Evolutionary conservation across 2,113 vertebrate species (phyloP), one percentile per base, ranked within the genome.

Genomic region (Chloebia gouldiae): DNA sequence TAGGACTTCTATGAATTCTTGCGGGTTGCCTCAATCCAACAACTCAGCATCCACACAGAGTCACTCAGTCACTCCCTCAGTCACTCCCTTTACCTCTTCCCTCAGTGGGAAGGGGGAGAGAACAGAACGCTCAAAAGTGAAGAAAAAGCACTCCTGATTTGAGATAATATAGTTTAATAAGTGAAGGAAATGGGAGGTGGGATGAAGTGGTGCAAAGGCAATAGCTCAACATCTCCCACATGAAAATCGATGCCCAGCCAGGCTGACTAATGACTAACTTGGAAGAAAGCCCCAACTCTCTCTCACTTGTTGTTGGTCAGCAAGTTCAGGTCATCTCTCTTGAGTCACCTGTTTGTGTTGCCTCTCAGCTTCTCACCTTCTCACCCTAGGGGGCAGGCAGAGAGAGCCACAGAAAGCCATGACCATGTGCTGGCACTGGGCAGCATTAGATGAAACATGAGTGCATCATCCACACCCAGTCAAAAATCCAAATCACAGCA

Each of bases 211-310:
- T 49, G 3, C 2, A 30, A 81, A 64, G 33, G 3, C 22, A 50
- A 22, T 30, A 6, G 22, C 5, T 68, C 13, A 77, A 25, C 11
- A 63, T 24, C 14, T 84, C 22, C 51, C 0, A 0, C 10, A 20
- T 59, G 59, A 35, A 61, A 28, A 60, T 10, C 0, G 0, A 35
- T 12, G n/a, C 9, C 25, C 22, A 53, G n/a, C 4, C 18, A 33
- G 22, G 44, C 23, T 63, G 31, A 63, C 8, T 21, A 81, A 30
- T 30, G 21, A 7, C 8, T 40, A 13, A 39, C 4, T 49, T 25
- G 10, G 31, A 91, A 53, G 39, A 73, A 63, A 81, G 7, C 2
- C 10, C 16, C 10, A 4, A 2, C 7, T 35, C 5, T 53, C 7
- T 12, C 49, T 24, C 24, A 6, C 8, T 17, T 11, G 28, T 5